Conservation (phyloP, 2,888 invertebrate genomes). For the Iselma pallidipennis region DNA sequence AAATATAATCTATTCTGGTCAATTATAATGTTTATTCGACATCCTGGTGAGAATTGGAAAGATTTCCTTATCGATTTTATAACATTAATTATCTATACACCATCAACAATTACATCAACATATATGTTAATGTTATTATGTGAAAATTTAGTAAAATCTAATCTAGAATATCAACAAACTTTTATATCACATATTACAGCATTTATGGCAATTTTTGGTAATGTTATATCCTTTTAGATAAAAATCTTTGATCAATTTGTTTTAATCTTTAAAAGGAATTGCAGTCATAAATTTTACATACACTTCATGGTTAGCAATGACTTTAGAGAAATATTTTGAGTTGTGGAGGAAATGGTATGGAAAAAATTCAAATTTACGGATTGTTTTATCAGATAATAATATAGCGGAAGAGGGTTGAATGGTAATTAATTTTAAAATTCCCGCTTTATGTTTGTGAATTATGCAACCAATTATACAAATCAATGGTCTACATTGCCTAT, state of each 20-base stretch:
- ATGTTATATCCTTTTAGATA: slow-evolving; percentile 14
- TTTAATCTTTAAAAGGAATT: slow-evolving; percentile 30
- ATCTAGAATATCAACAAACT: slow-evolving; percentile 38
- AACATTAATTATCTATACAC: slow-evolving; percentile 59
- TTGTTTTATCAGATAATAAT: slow-evolving; percentile 49
- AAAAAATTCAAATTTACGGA: slow-evolving; percentile 45
- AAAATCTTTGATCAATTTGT: slow-evolving; percentile 2
- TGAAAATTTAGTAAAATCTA: slow-evolving; percentile 48
- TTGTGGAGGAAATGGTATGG: slow-evolving; percentile 55
- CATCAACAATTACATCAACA: slow-evolving; percentile 56
- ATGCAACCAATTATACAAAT: no score
- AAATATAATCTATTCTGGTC: slow-evolving; percentile 49
- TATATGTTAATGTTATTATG: slow-evolving; percentile 55
- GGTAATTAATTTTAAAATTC: no score
- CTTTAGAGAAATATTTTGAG: slow-evolving; percentile 50
- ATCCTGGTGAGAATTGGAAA: slow-evolving; percentile 54
- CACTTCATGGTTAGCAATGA: slow-evolving; percentile 54
- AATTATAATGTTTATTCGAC: slow-evolving; percentile 53
- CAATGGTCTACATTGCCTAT: no score
- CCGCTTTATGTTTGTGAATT: no score
- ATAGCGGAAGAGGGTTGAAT: no score
- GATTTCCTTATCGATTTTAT: slow-evolving; percentile 58
- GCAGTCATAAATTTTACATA: slow-evolving; percentile 56
- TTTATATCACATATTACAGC: slow-evolving; percentile 49
- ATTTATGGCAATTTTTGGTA: slow-evolving; percentile 52